These are phyloP conservation scores for Denticeps clupeoides DNA, from an alignment of 2,797 vertebrate genomes.

Conservation along the genomic window DNA sequence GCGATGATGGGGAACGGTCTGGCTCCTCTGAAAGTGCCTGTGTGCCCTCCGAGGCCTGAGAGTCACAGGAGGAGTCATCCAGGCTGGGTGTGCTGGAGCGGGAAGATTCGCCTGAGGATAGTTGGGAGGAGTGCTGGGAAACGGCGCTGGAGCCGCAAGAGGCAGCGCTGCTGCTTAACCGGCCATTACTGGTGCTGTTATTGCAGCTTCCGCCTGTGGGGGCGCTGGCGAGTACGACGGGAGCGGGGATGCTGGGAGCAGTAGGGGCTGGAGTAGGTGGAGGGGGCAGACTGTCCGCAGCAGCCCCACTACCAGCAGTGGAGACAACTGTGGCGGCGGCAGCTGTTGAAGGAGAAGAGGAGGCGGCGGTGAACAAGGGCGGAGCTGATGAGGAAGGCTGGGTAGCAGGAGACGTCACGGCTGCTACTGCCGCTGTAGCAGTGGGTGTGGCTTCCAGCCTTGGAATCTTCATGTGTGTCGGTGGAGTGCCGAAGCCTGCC, in stretches of 20 bases:
- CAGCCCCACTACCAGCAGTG: no score
- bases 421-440: constrained; percentile 31
- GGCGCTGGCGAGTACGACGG: constrained; percentile 26
- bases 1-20: constrained; percentile 70
- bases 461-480: constrained; percentile 82
- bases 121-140: constrained; percentile 90
- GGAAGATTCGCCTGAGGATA: constrained; percentile 92
- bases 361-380: constrained; percentile 34
- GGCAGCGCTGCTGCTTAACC: constrained; percentile 71
- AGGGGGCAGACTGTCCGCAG: no score
- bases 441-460: constrained; percentile 66
- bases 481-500: constrained; percentile 66
- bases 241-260: constrained; percentile 24
- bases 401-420: constrained; percentile 27
- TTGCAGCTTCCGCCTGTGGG: constrained; percentile 39
- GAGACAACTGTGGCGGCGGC: constrained; percentile 10
- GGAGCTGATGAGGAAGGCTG: no score
- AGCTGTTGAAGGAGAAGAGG: constrained; percentile 41
- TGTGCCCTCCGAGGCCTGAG: constrained; percentile 88
- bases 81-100: constrained; percentile 92
- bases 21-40: constrained; percentile 77
- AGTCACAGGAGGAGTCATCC: constrained; percentile 90
- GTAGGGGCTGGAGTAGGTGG: not conserved
- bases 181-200: constrained; percentile 55
- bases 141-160: constrained; percentile 91